Evolutionary conservation across 2,888 invertebrate species (phyloP).

Genomic region (Caenorhabditis uteleia): DNA sequence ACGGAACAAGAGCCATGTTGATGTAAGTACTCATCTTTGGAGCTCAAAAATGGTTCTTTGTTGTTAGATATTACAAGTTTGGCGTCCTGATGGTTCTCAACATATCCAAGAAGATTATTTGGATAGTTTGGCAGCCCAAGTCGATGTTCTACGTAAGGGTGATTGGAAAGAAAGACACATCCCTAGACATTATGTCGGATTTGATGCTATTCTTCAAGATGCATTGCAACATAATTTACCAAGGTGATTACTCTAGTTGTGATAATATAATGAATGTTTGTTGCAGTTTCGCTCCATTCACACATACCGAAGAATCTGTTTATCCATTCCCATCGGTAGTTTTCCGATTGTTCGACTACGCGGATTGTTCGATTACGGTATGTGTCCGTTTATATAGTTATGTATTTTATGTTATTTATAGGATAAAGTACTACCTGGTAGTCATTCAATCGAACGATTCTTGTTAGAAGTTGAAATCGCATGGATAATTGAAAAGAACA

Average conservation of each 20-base stretch:
- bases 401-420: conserved; percentile 38
- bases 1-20: conserved; percentile 87
- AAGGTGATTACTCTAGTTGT: conserved; percentile 31
- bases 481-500: conserved; percentile 87
- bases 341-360: conserved; percentile 93
- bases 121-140: conserved; percentile 94
- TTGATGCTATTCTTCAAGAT: conserved; percentile 91
- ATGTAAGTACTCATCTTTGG: conserved; percentile 12
- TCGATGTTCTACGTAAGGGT: conserved; percentile 85
- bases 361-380: conserved; percentile 88
- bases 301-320: conserved; percentile 85
- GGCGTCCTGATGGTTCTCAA: conserved; percentile 78
- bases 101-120: conserved; percentile 94
- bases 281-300: conserved; percentile 86
- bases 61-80: conserved; percentile 83
- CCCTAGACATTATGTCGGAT: conserved; percentile 88
- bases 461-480: conserved; percentile 95
- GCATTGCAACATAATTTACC: conserved; percentile 92
- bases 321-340: conserved; percentile 95
- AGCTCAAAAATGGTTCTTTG: background rate
- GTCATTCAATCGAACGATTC: conserved; percentile 95
- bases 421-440: conserved; percentile 81
- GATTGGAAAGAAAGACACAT: conserved; percentile 78
- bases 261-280: conserved; percentile 6
- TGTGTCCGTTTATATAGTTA: background rate